phyloP scores from a whole-genome alignment of 2,113 vertebrate species.

The Pantherophis guttatus region DNA sequence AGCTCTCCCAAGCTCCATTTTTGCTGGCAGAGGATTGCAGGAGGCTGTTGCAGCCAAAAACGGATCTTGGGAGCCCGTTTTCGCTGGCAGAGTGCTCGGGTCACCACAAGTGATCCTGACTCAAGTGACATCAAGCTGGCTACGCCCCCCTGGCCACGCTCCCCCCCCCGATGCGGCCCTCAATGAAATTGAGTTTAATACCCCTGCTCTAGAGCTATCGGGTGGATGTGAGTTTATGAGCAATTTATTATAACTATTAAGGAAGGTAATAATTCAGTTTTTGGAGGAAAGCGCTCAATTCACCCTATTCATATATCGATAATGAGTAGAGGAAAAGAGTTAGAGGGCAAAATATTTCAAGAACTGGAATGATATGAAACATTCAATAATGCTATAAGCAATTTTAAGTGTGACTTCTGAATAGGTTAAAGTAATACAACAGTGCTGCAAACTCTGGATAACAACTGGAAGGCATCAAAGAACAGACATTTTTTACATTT shows the following conservation, averaged over 20 bases:
- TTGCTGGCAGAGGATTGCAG: too few relatives aligned
- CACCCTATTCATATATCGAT: background rate
- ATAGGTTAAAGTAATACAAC: background rate
- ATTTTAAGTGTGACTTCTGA: background rate
- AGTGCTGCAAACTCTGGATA: background rate
- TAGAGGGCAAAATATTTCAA: background rate
- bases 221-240: background rate
- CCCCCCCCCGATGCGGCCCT: too few relatives aligned
- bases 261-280: background rate
- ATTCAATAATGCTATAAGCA: background rate
- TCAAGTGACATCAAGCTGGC: too few relatives aligned
- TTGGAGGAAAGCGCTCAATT: background rate
- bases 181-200: too few relatives aligned
- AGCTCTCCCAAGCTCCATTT: too few relatives aligned
- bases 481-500: background rate
- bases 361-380: background rate
- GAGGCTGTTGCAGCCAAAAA: too few relatives aligned
- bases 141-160: too few relatives aligned
- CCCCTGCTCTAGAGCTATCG: background rate
- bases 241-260: background rate
- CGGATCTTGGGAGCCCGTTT: too few relatives aligned
- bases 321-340: background rate
- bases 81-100: too few relatives aligned
- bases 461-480: background rate
- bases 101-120: too few relatives aligned